A percentile compares a stretch with the other conserved stretches of the same genome.
These are phyloP conservation scores for Semaprochilodus insignis DNA, from an alignment of 2,797 vertebrate species.

Conservation along the genomic window DNA sequence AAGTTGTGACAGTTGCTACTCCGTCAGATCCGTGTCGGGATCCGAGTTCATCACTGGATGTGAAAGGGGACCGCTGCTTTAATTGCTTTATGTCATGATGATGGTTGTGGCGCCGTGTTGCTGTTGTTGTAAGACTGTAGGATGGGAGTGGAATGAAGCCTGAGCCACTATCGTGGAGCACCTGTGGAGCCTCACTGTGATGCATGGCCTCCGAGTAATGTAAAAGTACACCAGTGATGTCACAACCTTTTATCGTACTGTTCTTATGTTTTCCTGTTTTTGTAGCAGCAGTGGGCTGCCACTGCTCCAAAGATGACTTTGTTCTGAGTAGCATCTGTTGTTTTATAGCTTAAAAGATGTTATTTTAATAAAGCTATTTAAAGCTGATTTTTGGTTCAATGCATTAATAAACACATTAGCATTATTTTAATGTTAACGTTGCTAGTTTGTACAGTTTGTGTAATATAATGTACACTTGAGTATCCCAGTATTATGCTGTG, in stretches of 20 bases:
- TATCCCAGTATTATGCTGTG: too few relatives aligned
- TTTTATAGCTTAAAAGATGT: conserved; percentile 40
- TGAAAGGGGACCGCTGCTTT: not conserved
- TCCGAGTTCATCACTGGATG: too few relatives aligned
- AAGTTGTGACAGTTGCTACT: too few relatives aligned
- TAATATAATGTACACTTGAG: too few relatives aligned
- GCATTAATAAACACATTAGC: not conserved
- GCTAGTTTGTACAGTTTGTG: not conserved
- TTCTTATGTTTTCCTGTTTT: conserved; percentile 28
- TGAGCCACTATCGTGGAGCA: conserved; percentile 13
- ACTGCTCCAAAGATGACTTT: not conserved
- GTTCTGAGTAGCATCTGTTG: not conserved
- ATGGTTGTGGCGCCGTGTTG: not conserved
- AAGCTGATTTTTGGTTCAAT: conserved; percentile 6
- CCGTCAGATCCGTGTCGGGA: not conserved
- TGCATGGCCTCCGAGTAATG: conserved; percentile 40
- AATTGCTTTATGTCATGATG: not conserved
- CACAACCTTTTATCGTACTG: conserved; percentile 38
- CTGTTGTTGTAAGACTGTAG: not conserved
- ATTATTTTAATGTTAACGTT: not conserved
- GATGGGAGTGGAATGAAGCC: not conserved
- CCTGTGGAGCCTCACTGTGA: conserved; percentile 42
- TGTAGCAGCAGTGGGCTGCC: conserved; percentile 18
- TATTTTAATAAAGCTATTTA: conserved; percentile 56
- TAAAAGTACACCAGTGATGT: conserved; percentile 47